phyloP scores from a whole-genome alignment of 2,888 invertebrate genomes.

The Mythimna lalbum region DNA sequence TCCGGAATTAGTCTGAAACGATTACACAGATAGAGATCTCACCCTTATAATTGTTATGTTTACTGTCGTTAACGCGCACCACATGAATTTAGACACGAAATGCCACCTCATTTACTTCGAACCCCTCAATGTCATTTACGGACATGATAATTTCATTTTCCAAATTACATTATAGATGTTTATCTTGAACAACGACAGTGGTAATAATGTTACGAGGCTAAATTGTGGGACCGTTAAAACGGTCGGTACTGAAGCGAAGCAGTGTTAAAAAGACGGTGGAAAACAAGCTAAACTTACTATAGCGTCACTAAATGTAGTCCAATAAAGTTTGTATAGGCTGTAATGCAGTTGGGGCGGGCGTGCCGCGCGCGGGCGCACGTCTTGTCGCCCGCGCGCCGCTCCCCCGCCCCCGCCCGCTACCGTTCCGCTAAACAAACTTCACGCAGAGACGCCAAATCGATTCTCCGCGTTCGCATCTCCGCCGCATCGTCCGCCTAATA shows the following conservation, averaged over 20 bases:
- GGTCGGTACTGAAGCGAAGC: slow-evolving; percentile 63
- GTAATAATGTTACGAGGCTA: slow-evolving; percentile 68
- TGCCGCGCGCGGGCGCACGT: slow-evolving; percentile 78
- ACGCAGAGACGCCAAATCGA: slow-evolving; percentile 87
- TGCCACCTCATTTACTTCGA: slow-evolving; percentile 77
- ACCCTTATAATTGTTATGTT: slow-evolving; percentile 78
- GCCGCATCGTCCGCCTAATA: slow-evolving; percentile 81
- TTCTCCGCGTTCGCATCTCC: slow-evolving; percentile 86
- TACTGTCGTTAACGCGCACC: slow-evolving; percentile 81
- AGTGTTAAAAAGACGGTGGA: slow-evolving; percentile 69
- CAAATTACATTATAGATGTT: slow-evolving; percentile 79
- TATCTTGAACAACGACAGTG: slow-evolving; percentile 72
- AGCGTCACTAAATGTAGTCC: slow-evolving; percentile 79
- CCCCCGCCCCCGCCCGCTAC: slow-evolving; percentile 68
- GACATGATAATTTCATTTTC: slow-evolving; percentile 84
- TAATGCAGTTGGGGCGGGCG: slow-evolving; percentile 71
- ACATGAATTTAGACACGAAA: slow-evolving; percentile 76
- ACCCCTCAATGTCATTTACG: slow-evolving; percentile 75
- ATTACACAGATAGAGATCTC: slow-evolving; percentile 83
- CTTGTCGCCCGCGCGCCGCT: slow-evolving; percentile 55
- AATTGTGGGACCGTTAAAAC: slow-evolving; percentile 74
- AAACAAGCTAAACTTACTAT: slow-evolving; percentile 74
- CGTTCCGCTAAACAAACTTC: slow-evolving; percentile 90
- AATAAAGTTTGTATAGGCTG: slow-evolving; percentile 72
- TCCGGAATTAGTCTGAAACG: slow-evolving; percentile 80